These are phyloP conservation scores for Strigops habroptila DNA, from an alignment of 2,113 vertebrate genomes.

Conservation along the genomic window DNA sequence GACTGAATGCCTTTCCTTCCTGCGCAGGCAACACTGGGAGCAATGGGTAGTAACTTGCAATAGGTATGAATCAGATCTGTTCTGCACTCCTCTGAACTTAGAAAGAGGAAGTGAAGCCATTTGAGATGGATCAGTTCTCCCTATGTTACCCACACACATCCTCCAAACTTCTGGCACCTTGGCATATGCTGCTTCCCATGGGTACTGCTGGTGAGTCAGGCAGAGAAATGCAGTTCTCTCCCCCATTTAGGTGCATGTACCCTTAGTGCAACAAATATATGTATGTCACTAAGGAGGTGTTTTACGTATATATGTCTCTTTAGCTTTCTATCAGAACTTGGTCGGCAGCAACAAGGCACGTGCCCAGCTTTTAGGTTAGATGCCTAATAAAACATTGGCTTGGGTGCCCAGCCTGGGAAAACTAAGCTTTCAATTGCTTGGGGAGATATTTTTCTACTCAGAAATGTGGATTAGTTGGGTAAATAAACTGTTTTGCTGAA, in stretches of 20 bases:
- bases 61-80: neutral
- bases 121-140: neutral
- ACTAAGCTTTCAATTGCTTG: neutral
- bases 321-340: neutral
- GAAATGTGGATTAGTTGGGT: neutral
- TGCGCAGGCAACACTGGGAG: neutral
- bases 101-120: neutral
- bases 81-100: neutral
- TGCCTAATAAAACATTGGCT: neutral
- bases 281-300: neutral
- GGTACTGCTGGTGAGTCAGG: neutral
- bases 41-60: neutral
- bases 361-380: neutral
- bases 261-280: neutral
- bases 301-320: neutral
- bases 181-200: neutral
- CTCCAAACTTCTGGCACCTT: neutral
- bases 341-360: neutral
- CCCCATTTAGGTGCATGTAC: neutral
- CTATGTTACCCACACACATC: neutral
- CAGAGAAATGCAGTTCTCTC: neutral
- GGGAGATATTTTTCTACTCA: neutral
- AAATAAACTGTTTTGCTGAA: neutral
- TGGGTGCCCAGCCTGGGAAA: neutral
- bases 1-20: neutral